Conservation (phyloP, 92 coral and sea anemone genomes). For the Zoanthus solanderi region DNA sequence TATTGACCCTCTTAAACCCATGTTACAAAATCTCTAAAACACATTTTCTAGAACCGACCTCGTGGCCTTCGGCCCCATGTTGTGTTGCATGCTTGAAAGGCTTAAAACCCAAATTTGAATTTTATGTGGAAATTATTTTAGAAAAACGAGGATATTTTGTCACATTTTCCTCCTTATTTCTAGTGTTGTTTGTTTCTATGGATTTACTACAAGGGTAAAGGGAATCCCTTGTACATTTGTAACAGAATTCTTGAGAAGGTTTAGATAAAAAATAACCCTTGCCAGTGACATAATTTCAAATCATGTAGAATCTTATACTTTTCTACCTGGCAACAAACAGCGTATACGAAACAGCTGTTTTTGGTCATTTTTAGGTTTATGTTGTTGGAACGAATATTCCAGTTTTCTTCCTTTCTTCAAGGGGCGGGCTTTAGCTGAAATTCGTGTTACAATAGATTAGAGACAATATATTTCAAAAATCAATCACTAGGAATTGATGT, state of each 20-base stretch:
- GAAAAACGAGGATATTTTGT: not conserved
- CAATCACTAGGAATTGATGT: not conserved
- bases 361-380: not conserved
- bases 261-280: too few species aligned
- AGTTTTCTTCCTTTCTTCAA: not conserved
- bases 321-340: not conserved
- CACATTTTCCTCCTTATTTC: not conserved
- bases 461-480: slow-evolving; percentile 13
- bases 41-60: slow-evolving; percentile 1
- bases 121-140: not conserved
- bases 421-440: slow-evolving; percentile 5
- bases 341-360: not conserved
- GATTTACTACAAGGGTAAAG: not conserved
- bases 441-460: slow-evolving; percentile 11
- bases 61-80: not conserved
- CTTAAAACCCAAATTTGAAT: not conserved
- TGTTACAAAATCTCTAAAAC: not conserved
- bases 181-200: not conserved
- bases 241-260: not conserved
- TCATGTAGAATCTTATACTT: not conserved
- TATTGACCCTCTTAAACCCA: slow-evolving; percentile 33
- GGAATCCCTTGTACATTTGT: not conserved
- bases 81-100: not conserved
- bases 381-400: not conserved
- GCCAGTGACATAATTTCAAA: too few species aligned